A percentile compares a stretch with the other conserved stretches of the same genome.
Conservation (phyloP, 2,113 vertebrate species). For the Aldabrachelys gigantea region DNA sequence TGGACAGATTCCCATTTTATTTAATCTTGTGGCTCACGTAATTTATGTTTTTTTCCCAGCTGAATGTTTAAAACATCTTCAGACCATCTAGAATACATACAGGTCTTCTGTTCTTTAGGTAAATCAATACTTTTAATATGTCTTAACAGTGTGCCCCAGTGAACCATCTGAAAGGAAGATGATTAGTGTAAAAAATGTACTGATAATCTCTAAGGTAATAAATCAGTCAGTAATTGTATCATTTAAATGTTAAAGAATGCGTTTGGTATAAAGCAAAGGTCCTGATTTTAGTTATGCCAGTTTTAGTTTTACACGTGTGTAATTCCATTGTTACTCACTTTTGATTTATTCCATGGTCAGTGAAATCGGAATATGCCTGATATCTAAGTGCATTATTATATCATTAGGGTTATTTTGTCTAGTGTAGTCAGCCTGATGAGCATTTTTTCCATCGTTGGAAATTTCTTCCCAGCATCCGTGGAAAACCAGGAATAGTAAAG, state of each 20-base stretch:
- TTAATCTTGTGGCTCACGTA: constrained; percentile 70
- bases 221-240: background rate
- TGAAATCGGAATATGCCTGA: background rate
- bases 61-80: constrained; percentile 60
- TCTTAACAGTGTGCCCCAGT: background rate
- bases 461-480: background rate
- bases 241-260: background rate
- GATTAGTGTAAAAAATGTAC: background rate
- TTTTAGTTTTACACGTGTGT: constrained; percentile 20
- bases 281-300: background rate
- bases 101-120: background rate
- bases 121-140: constrained; percentile 3
- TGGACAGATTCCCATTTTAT: constrained; percentile 68
- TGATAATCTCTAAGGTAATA: background rate
- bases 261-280: background rate
- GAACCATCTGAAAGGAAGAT: background rate
- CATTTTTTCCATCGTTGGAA: constrained; percentile 32
- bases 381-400: constrained; percentile 47
- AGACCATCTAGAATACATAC: constrained; percentile 1
- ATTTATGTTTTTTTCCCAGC: constrained; percentile 61
- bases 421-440: background rate
- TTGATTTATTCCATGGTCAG: constrained; percentile 5
- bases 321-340: background rate
- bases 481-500: constrained; percentile 17
- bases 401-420: constrained; percentile 64